These are phyloP conservation scores for Silurus asotus DNA, from an alignment of 2,113 vertebrate genomes.

Conservation along the genomic window DNA sequence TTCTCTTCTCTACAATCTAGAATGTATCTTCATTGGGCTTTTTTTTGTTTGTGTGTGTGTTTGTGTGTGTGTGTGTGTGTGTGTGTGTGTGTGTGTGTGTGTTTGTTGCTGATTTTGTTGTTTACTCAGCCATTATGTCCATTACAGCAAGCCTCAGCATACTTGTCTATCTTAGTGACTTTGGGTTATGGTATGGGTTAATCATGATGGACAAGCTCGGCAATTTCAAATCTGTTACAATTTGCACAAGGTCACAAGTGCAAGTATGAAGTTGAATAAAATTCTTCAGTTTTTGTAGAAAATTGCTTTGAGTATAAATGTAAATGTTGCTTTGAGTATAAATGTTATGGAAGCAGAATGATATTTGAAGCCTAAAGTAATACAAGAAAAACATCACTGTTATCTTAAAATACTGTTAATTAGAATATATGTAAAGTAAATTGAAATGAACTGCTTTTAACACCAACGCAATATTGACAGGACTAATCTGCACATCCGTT, in stretches of 20 bases:
- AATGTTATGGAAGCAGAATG: neutral
- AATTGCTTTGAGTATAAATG: neutral
- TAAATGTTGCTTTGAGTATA: neutral
- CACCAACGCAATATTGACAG: neutral
- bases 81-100: neutral
- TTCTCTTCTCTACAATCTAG: neutral
- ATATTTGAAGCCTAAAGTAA: neutral
- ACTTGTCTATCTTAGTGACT: neutral
- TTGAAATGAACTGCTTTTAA: neutral
- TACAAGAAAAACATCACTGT: neutral
- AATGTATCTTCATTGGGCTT: neutral
- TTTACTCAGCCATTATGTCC: constrained; percentile 6
- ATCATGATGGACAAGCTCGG: neutral
- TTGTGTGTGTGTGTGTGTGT: neutral
- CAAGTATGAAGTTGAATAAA: neutral
- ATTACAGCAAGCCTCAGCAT: constrained; percentile 14
- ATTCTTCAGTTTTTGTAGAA: neutral
- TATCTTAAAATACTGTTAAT: neutral
- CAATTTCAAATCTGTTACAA: constrained; percentile 7
- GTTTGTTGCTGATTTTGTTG: constrained; percentile 6
- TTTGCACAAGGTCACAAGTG: neutral
- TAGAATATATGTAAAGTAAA: neutral
- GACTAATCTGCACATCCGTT: neutral
- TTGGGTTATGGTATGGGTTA: neutral
- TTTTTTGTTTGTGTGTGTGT: neutral